Percentiles rank a stretch among this genome's conserved stretches.
Evolutionary conservation across 30 jellyfish, hydroid and myxozoan genomes (phyloP).

Genomic region (Turritopsis rubra): DNA sequence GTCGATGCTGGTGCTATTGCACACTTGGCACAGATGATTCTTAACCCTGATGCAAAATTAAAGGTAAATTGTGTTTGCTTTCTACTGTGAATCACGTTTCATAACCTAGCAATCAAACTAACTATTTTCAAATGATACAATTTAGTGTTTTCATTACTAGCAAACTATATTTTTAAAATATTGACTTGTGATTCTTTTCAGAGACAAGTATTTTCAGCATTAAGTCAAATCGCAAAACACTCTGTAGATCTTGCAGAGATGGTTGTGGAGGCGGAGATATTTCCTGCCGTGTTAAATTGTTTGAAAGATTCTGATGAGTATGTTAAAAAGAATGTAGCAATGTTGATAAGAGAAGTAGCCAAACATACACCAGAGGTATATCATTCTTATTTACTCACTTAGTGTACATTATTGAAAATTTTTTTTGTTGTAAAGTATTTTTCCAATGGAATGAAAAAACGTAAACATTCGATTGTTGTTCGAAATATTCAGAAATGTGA

Average conservation of each 20-base stretch:
- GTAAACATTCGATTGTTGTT: too few relatives aligned
- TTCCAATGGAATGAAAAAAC: too few relatives aligned
- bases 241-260: slow-evolving; percentile 97
- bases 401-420: not conserved
- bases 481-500: too few relatives aligned
- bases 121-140: too few relatives aligned
- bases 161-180: not conserved
- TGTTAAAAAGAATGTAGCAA: slow-evolving; percentile 95
- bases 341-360: slow-evolving; percentile 91
- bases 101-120: too few relatives aligned
- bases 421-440: too few relatives aligned
- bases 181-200: slow-evolving; percentile 6
- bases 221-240: slow-evolving; percentile 98
- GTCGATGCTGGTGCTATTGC: slow-evolving; percentile 99
- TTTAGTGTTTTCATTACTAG: too few relatives aligned
- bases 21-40: slow-evolving; percentile 89
- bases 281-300: slow-evolving; percentile 91
- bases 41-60: slow-evolving; percentile 93
- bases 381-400: not conserved
- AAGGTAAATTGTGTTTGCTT: slow-evolving; percentile 65
- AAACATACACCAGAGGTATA: slow-evolving; percentile 98
- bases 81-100: too few relatives aligned
- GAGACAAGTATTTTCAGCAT: slow-evolving; percentile 99
- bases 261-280: slow-evolving; percentile 98
- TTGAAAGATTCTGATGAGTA: slow-evolving; percentile 90